Percentiles rank a stretch among this genome's conserved stretches.
Evolutionary conservation across 2,113 vertebrate species (phyloP).

Genomic region (Dunckerocampus dactyliophorus): DNA sequence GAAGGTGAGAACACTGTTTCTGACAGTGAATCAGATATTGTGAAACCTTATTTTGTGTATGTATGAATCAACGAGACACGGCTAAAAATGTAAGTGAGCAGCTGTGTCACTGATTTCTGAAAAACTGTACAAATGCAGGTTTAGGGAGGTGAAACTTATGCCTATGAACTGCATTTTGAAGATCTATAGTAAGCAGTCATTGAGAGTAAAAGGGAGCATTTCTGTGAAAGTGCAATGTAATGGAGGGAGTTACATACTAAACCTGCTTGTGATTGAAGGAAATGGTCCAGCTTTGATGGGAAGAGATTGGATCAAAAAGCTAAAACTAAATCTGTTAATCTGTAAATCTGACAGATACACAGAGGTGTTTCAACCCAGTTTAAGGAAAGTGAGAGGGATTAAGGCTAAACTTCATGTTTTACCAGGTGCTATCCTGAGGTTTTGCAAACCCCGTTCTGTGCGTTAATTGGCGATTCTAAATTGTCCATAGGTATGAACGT

Average conservation of each 20-base stretch:
- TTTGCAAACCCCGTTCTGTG: too few species aligned
- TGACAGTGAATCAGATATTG: neutral
- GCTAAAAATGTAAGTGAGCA: slow-evolving; percentile 21
- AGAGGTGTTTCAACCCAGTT: too few species aligned
- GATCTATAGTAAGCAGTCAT: neutral
- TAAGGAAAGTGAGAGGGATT: too few species aligned
- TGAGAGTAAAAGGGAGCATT: neutral
- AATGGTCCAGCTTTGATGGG: slow-evolving; percentile 4
- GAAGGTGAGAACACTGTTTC: neutral
- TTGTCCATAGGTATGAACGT: too few species aligned
- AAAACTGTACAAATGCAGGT: slow-evolving; percentile 12
- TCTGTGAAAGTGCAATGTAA: neutral
- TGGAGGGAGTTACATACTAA: neutral
- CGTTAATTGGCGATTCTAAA: too few species aligned
- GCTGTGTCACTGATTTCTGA: slow-evolving; percentile 11
- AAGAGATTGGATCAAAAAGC: slow-evolving; percentile 3
- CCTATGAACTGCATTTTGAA: slow-evolving; percentile 2
- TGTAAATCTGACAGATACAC: too few species aligned
- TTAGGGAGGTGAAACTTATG: neutral
- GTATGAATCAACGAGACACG: slow-evolving; percentile 7
- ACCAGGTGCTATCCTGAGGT: too few species aligned
- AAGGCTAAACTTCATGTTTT: too few species aligned
- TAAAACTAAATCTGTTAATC: too few species aligned
- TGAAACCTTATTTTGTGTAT: slow-evolving; percentile 11
- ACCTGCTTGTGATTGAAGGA: slow-evolving; percentile 4